Conservation (phyloP, 1,140 invertebrate genomes). For the Orius insidiosus region DNA sequence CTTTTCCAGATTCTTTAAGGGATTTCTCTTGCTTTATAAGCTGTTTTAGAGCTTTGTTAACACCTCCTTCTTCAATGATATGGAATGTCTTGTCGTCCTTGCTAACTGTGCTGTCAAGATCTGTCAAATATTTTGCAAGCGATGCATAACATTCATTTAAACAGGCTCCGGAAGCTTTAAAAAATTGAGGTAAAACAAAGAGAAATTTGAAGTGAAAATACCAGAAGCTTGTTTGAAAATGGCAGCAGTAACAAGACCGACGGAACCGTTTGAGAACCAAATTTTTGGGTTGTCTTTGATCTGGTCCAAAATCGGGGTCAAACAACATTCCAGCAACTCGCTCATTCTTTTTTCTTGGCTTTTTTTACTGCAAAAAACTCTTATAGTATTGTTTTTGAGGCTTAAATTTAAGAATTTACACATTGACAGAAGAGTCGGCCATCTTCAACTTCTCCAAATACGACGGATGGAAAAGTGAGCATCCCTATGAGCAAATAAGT, state of each 20-base stretch:
- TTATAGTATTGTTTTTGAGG: too few relatives aligned
- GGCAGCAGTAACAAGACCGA: slow-evolving; percentile 48
- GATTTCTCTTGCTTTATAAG: slow-evolving; percentile 45
- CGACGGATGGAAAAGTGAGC: slow-evolving; percentile 55
- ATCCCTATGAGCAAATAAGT: slow-evolving; percentile 66
- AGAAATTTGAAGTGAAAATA: slow-evolving; percentile 20
- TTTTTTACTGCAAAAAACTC: neutral
- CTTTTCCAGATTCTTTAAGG: neutral
- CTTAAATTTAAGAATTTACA: too few relatives aligned
- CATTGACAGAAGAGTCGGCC: slow-evolving; percentile 37
- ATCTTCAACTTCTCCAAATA: slow-evolving; percentile 49
- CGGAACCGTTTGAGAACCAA: slow-evolving; percentile 50
- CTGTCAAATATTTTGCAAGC: slow-evolving; percentile 29
- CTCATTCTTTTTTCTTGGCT: slow-evolving; percentile 59
- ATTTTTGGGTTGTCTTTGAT: slow-evolving; percentile 40
- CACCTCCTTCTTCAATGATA: slow-evolving; percentile 59
- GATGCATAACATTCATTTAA: slow-evolving; percentile 26
- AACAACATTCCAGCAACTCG: slow-evolving; percentile 49
- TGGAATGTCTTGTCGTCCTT: slow-evolving; percentile 21
- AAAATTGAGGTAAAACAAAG: slow-evolving; percentile 11
- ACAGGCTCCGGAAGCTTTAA: slow-evolving; percentile 22
- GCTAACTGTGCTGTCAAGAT: slow-evolving; percentile 27
- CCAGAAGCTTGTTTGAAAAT: slow-evolving; percentile 43
- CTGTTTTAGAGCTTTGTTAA: slow-evolving; percentile 67
- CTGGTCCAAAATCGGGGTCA: slow-evolving; percentile 39